phyloP scores from a whole-genome alignment of 2,113 vertebrate species.

The Eudorcas thomsonii region DNA sequence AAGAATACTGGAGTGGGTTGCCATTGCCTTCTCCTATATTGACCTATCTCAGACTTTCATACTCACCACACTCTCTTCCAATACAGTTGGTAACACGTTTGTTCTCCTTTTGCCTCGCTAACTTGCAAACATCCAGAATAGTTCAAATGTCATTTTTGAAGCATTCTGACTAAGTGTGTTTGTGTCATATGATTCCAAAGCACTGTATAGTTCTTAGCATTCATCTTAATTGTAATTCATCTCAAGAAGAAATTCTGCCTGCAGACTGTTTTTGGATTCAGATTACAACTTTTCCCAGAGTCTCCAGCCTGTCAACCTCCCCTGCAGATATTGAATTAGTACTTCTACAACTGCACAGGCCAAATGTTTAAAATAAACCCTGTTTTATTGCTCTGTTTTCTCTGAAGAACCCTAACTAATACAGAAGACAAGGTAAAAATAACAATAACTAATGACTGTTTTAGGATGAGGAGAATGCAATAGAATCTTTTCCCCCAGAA shows the following conservation, averaged over 20 bases:
- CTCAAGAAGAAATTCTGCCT: background rate
- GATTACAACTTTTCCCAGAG: background rate
- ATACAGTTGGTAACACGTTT: background rate
- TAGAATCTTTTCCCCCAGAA: background rate
- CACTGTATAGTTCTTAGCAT: background rate
- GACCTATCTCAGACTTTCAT: background rate
- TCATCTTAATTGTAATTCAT: background rate
- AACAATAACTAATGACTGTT: background rate
- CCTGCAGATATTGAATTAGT: background rate
- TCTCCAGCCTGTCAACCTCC: background rate
- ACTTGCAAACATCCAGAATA: background rate
- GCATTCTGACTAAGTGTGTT: background rate
- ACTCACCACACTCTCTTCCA: background rate
- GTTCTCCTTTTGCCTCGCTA: background rate
- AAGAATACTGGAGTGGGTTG: no score
- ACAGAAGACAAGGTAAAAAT: background rate
- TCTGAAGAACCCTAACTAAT: background rate
- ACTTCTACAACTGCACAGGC: background rate
- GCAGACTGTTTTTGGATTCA: background rate
- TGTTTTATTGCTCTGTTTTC: background rate
- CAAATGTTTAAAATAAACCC: background rate
- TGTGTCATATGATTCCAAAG: background rate
- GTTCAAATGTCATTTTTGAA: background rate
- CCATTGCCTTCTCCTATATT: background rate
- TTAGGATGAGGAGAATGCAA: background rate